Base-by-base conservation (phyloP, 2,113 vertebrate species). In the Butorides virescens region DNA sequence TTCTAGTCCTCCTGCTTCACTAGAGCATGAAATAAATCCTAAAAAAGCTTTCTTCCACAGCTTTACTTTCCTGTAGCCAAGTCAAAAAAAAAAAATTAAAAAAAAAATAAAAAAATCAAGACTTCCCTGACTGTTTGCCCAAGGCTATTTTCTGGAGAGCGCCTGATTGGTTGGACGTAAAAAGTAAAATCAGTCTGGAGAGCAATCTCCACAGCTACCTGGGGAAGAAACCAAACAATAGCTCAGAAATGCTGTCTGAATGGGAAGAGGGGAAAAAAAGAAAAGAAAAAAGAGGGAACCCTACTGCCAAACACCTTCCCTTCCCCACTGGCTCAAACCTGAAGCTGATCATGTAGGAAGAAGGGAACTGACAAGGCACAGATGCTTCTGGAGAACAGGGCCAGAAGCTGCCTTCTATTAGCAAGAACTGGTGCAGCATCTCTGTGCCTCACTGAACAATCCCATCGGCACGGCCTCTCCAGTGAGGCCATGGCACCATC, bases 381-480 rank as follows among this genome's bases (percentile, higher is more conserved):
- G 14, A 39, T n/a, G 27, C 27, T 65, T 27, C 19, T 6, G 14
- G 36, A 70, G 46, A 67, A 53, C 0, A 0, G 19, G 34, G 12
- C 13, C 52, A 85, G 85, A 68, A 72, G 29, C 23, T 39, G 29
- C 58, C 22, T 67, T 75, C 32, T 32, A 4, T 19, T 19, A 75
- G 15, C 32, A 71, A 63, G 47, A 89, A 55, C 18, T 8, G 25
- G 8, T 4, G 10, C 30, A 74, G 46, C 7, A 22, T 29, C n/a
- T 59, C 56, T 42, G 22, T 7, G 52, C 27, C 56, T 52, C 52
- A 13, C 21, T 32, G 44, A 75, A 46, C 1, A 2, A 66, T 10
- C 22, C 42, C 27, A 23, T 10, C 2, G 1, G 36, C 20, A 39
- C 0, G 0, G 13, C 16, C 44, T 52, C 26, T 52, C 56, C 44